Evolutionary conservation across 2,113 vertebrate genomes (phyloP), one percentile per base, ranked within the genome.

Genomic region (Noturus placidus): DNA sequence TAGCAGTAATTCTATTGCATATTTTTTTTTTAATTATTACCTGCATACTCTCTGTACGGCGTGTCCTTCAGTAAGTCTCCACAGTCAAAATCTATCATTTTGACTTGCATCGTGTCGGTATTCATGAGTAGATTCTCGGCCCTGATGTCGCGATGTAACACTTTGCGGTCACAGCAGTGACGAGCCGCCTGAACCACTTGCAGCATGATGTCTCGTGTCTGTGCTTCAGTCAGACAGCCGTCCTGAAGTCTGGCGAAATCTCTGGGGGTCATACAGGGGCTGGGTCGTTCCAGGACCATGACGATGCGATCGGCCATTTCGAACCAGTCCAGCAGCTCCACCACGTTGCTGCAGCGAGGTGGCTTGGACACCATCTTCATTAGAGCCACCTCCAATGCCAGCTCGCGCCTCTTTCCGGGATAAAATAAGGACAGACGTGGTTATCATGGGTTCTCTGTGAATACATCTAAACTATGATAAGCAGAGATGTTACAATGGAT

Each of bases 261-360:
- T 22, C 14, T 42, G 69, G 9, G 8, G 25, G 9, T 30, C 25
- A 69, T 65, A 76, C 61, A 85, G 22, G 17, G 85, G 0, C 88
- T 59, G 0, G 93, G 92, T 5, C 87, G 84, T 82, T 94, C 92
- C 90, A 93, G 84, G 25, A 94, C 86, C 25, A 94, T 86, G 57
- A 59, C 0, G 19, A 54, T 20, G 92, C 88, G 42, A 88, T 90
- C 86, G 0, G 90, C 65, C 56, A 88, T 77, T 54, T 93, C 91
- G 54, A 89, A 92, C 92, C 93, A 94, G 15, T 94, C 92, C 72
- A 93, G 81, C 27, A 94, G 91, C 20, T 87, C 88, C 72, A 94
- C 77, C 15, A 94, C 65, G 0, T 93, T 88, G 1, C 80, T 85
- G 85, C 90, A 92, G 74, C 82, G 56, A 0, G 89, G 87, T 54